Base-by-base conservation (phyloP, 1,140 invertebrate genomes). In the Galendromus occidentalis region DNA sequence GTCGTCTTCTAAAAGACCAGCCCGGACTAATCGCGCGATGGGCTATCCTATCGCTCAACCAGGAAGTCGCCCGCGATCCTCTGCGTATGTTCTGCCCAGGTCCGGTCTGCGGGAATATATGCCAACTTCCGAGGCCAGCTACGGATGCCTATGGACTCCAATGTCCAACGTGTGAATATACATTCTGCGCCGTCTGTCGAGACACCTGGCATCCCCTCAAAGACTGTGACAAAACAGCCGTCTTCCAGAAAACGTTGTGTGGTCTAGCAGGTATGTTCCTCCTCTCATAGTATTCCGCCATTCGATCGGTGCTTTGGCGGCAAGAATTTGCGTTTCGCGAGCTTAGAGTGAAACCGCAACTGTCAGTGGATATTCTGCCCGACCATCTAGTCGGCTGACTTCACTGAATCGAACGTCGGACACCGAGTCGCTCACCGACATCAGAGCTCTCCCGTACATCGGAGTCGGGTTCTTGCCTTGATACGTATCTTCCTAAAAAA, bases 91-190 rank as follows among this genome's bases (percentile, higher is more conserved):
- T 59, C 51, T 59, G 51, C 33, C 51, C 51, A 9, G 51, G 51
- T 18, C 51, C 51, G 51, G 25, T 22, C 2, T 59, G 51, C 22
- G 51, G 33, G 22, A 59, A 59, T 22, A 33, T 59, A 17, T 59
- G 51, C 9, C 14, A 59, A 20, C 51, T 59, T 25, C 51, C 51
- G 2, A 22, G 25, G 33, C 51, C 51, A 17, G 22, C 51, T 2
- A 33, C 33, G 12, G 51, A 59, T 33, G n/a, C 51, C 25, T 59
- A 59, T 9, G 51, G 51, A 17, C 51, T 59, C 4, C 51, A 59
- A 59, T 59, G 51, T 59, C 25, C 51, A 59, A 59, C n/a, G 51
- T 59, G 51, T 59, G 14, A 22, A 4, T 59, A 59, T 33, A 59
- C 51, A 22, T 59, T 59, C 22, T 59, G 51, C 25, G 51, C 33